Conservation (phyloP, 2,888 invertebrate genomes). For the Girardia tigrina region DNA sequence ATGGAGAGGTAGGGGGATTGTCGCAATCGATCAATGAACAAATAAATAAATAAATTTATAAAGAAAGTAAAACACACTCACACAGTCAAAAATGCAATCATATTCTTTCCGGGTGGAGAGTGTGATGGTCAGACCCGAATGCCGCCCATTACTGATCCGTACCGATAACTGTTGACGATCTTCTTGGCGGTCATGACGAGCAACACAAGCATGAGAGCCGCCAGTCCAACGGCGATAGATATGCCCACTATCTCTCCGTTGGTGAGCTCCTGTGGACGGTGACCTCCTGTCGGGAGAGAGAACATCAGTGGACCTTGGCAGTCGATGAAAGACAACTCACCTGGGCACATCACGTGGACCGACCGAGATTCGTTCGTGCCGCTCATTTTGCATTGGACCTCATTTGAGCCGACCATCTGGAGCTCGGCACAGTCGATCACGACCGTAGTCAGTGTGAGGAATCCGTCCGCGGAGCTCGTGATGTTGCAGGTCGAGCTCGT, state of each 20-base stretch:
- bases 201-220: not conserved
- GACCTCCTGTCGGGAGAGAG: not conserved
- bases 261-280: not conserved
- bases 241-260: not conserved
- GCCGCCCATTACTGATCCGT: not conserved
- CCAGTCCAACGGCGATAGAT: conserved; percentile 1
- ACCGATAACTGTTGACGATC: conserved; percentile 2
- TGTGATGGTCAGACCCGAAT: not conserved
- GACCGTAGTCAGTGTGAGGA: not conserved
- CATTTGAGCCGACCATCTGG: not conserved
- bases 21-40: no score
- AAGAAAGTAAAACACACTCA: no score
- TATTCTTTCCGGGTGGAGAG: no score
- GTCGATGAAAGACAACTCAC: not conserved
- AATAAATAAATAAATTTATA: no score
- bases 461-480: not conserved
- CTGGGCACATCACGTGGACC: not conserved
- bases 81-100: no score
- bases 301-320: not conserved
- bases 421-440: not conserved
- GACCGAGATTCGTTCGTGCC: not conserved
- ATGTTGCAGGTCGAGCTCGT: not conserved
- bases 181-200: conserved; percentile 13
- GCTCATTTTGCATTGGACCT: not conserved
- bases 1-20: no score